Evolutionary conservation across 2,797 vertebrate genomes (phyloP), one percentile per base, ranked within the genome.

Genomic region (Sciurus vulgaris): DNA sequence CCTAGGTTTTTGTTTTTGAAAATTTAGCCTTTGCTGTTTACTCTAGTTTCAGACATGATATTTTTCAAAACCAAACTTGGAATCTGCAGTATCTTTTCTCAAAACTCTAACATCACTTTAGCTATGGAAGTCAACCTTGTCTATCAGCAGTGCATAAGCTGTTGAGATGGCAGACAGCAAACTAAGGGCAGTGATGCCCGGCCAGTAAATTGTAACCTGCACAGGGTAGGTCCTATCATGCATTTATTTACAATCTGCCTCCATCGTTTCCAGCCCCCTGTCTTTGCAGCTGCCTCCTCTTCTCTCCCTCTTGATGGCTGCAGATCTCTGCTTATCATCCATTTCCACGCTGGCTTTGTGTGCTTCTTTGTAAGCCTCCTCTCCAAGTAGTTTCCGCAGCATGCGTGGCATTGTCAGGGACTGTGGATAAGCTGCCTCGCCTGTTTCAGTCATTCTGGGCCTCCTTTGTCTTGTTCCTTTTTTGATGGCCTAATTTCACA

Each of bases 261-360:
- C 97, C 97, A 38, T 98, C 94, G 86, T 97, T 98, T 98, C 97
- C 92, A 86, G 96, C 97, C 98, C 97, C 97, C 96, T 97, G 97
- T 97, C 96, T 98, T 97, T 98, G 98, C 98, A 98, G 98, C 98
- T 98, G 98, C 97, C 94, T 98, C 98, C 96, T 98, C 97, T 98
- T 97, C 98, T 98, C 94, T 98, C 94, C 95, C 97, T 98, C 97
- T 97, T 94, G 97, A 97, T 97, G 96, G 97, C 97, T 94, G 85
- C 97, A 98, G 98, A 98, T 98, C 98, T 98, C 97, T 97, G 97
- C 98, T 98, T 98, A 99, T 98, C 98, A 95, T 96, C 95, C 96
- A 0, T 98, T 98, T 98, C 98, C 98, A 98, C 97, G 96, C 98
- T 96, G 96, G 96, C 98, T 98, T 98, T 98, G 98, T 98, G 97